phyloP scores from a whole-genome alignment of 1,140 invertebrate genomes.

The Argopecten irradians region DNA sequence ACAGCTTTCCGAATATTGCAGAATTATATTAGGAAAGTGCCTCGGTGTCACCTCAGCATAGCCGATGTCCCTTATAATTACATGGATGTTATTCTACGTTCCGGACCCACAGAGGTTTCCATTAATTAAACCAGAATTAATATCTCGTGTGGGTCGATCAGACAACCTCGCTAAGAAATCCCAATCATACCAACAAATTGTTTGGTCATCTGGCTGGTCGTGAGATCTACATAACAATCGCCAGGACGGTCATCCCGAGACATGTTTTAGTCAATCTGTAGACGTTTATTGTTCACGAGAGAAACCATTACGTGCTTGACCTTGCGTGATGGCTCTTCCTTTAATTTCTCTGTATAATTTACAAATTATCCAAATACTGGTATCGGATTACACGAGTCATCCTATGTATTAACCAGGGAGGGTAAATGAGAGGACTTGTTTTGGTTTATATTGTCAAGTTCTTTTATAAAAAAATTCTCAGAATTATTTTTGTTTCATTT shows the following conservation, averaged over 20 bases:
- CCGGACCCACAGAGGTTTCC: no score
- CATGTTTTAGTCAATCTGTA: background rate
- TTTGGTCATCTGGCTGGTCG: background rate
- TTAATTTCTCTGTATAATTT: no score
- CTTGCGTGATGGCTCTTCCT: background rate
- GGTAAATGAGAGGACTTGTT: no score
- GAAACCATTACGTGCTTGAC: background rate
- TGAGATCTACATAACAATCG: background rate
- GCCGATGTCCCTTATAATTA: background rate
- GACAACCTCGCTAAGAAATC: background rate
- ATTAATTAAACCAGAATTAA: background rate
- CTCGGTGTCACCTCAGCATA: background rate
- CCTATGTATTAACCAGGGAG: no score
- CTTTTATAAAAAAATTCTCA: no score
- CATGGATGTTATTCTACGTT: no score
- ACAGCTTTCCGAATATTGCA: background rate
- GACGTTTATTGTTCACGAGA: background rate
- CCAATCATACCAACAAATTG: background rate
- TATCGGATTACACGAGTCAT: no score
- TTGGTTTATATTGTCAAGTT: no score
- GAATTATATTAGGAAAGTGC: background rate
- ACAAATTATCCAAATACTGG: no score
- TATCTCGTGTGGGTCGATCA: background rate
- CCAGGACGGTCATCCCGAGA: background rate
- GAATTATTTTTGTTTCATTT: no score